Evolutionary conservation across 2,797 vertebrate species (phyloP).

Genomic region (Aotus griseimembra): DNA sequence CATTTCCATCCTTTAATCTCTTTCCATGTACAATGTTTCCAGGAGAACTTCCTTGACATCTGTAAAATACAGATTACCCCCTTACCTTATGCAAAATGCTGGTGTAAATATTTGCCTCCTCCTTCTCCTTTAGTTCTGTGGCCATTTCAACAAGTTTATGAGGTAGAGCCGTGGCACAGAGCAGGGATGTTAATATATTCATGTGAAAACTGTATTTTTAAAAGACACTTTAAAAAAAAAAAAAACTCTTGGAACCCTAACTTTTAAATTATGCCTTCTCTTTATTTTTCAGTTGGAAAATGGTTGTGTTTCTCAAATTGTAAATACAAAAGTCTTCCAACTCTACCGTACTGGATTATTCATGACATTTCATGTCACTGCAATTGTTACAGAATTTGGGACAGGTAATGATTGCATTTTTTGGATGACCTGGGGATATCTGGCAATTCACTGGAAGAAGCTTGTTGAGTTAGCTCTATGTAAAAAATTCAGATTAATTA

Average conservation of each 20-base stretch:
- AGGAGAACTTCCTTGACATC: neutral
- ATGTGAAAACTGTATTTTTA: neutral
- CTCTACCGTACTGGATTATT: slow-evolving; percentile 80
- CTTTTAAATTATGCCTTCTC: neutral
- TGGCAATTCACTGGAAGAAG: neutral
- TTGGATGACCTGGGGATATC: neutral
- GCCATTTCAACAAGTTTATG: neutral
- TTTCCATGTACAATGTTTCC: neutral
- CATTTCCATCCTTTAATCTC: neutral
- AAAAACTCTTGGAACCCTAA: neutral
- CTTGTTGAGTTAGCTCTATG: neutral
- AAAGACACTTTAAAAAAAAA: neutral
- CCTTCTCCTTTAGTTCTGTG: neutral
- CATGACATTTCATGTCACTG: slow-evolving; percentile 76
- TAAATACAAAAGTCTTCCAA: slow-evolving; percentile 83
- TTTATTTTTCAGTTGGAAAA: slow-evolving; percentile 73
- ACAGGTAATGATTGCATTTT: slow-evolving; percentile 82
- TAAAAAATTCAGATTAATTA: neutral
- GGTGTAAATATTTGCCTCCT: neutral
- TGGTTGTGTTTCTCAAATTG: slow-evolving; percentile 80
- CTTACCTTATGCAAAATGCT: neutral
- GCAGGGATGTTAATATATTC: neutral
- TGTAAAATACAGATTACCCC: neutral
- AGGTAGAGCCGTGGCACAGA: neutral
- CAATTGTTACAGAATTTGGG: slow-evolving; percentile 80